Base-by-base conservation (phyloP, 2,797 vertebrate species). In the Halcyon leucocephala region DNA sequence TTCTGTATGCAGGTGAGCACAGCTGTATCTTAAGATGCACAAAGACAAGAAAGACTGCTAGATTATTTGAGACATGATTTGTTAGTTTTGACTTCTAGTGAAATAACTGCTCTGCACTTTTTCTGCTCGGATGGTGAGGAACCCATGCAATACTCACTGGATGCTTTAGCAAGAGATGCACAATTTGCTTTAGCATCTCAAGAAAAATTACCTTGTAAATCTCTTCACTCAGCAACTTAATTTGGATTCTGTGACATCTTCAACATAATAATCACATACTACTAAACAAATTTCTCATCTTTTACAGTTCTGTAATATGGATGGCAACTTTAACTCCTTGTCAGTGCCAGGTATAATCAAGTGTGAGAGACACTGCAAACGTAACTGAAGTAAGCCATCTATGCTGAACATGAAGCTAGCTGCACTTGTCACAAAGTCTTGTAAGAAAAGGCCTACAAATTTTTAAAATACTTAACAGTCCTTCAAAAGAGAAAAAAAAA, bases 231-330 rank as follows among this genome's bases (percentile, higher is more conserved):
- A 3, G 54, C 64, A 73, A 84, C 31, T 39, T 80, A 48, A 84
- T 77, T 54, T 93, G 88, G 49, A 51, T 93, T 70, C 62, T 89
- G 66, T 73, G 77, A 89, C 49, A 84, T 31, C 86, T 82, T 85
- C 82, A 67, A 49, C 17, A 35, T 62, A 67, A 44, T 33, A 72
- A 78, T 76, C 54, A 81, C 54, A 81, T 54, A 55, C 62, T 66
- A 90, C 18, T 77, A 79, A 86, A 86, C 2, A 46, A 91, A 91
- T 72, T 88, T 83, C 62, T 89, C 9, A 0, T 64, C 14, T 69
- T 86, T 26, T 19, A 58, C 16, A 5, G 15, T 39, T 79, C 84
- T 70, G 26, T 55, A 69, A 33, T 12, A 80, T 4, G 18, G 14
- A 57, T 95, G 69, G 77, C 7, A 74, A 81, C 72, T 39, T 26